A percentile compares a stretch with the other conserved stretches of the same genome.
phyloP scores from a whole-genome alignment of 23 tunicate species.

The Corella eumyota region DNA sequence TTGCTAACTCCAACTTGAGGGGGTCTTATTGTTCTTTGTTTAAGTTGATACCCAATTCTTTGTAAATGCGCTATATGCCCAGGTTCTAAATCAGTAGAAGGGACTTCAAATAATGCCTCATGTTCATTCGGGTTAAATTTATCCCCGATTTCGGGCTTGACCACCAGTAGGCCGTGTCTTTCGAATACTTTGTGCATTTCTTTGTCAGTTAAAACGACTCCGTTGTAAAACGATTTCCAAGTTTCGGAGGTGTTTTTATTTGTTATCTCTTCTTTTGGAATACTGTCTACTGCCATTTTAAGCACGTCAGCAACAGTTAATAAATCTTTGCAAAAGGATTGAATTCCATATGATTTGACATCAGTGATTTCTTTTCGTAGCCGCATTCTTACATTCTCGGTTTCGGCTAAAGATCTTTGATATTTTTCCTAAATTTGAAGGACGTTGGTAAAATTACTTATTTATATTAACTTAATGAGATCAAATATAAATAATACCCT shows the following conservation, averaged over 20 bases:
- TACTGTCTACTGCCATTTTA: slow-evolving; percentile 53
- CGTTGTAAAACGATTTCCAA: slow-evolving; percentile 68
- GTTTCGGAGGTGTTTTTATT: slow-evolving; percentile 8
- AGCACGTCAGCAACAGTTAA: slow-evolving; percentile 79
- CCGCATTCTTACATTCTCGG: slow-evolving; percentile 77
- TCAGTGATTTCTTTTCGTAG: slow-evolving; percentile 65
- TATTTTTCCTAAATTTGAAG: slow-evolving; percentile 63
- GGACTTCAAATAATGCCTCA: slow-evolving; percentile 80
- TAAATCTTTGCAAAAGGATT: slow-evolving; percentile 84
- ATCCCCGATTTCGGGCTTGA: slow-evolving; percentile 62
- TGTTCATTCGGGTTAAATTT: slow-evolving; percentile 85
- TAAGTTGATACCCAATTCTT: slow-evolving; percentile 64
- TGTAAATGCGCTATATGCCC: slow-evolving; percentile 59
- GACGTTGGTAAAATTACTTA: background rate
- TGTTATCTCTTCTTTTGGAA: slow-evolving; percentile 30
- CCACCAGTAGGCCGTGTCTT: slow-evolving; percentile 43
- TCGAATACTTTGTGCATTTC: slow-evolving; percentile 77
- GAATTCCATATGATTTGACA: slow-evolving; percentile 67
- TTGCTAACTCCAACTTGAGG: slow-evolving; percentile 76
- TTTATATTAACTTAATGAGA: background rate
- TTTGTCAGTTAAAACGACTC: slow-evolving; percentile 66
- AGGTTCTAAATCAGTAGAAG: slow-evolving; percentile 48
- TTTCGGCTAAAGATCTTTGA: slow-evolving; percentile 73
- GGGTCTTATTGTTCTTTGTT: slow-evolving; percentile 69
- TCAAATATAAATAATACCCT: too few relatives aligned